phyloP scores from a whole-genome alignment of 1,140 invertebrate species.

The Nylanderia fulva region DNA sequence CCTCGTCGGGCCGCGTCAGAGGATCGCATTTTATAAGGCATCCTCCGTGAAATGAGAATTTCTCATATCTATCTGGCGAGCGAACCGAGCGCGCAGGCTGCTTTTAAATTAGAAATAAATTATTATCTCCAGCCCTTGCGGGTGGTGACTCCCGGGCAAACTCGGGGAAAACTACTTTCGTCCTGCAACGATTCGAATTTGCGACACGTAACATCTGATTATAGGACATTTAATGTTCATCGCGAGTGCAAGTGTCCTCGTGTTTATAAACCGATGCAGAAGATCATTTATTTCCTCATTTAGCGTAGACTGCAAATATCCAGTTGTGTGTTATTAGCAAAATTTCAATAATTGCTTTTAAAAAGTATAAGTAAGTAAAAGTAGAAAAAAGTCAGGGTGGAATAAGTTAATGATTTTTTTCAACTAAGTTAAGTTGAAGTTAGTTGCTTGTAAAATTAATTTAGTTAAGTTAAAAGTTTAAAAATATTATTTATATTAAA shows the following conservation, averaged over 20 bases:
- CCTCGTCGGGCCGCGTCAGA: slow-evolving; percentile 48
- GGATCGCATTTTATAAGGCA: slow-evolving; percentile 61
- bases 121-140: slow-evolving; percentile 40
- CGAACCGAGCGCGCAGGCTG: slow-evolving; percentile 9
- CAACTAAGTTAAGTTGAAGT: too few species aligned
- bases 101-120: slow-evolving; percentile 63
- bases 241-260: background rate
- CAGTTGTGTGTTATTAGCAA: too few species aligned
- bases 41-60: slow-evolving; percentile 61
- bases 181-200: slow-evolving; percentile 33
- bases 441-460: too few species aligned
- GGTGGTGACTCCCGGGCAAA: background rate
- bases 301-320: too few species aligned
- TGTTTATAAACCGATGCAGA: background rate
- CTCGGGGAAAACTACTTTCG: background rate
- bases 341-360: background rate
- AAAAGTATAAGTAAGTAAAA: too few species aligned
- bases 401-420: too few species aligned
- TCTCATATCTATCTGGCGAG: slow-evolving; percentile 52
- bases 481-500: too few species aligned
- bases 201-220: slow-evolving; percentile 29
- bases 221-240: slow-evolving; percentile 16
- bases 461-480: too few species aligned
- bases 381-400: too few species aligned
- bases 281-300: slow-evolving; percentile 8